These are phyloP conservation scores for Tapera naevia DNA, from an alignment of 2,797 vertebrate species.

Conservation along the genomic window DNA sequence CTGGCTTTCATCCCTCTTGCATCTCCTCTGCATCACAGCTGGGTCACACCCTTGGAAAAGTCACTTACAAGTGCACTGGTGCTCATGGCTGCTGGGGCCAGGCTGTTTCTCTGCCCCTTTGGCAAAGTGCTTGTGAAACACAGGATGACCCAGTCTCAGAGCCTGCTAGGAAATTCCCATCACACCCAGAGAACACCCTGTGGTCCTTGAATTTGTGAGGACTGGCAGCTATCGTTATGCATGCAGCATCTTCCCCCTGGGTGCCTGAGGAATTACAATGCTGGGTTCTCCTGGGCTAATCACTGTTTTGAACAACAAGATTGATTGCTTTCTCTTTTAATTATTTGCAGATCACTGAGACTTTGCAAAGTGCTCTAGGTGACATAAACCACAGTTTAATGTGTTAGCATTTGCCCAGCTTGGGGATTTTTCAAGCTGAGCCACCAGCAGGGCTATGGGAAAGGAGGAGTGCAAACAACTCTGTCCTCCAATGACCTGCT, in stretches of 20 bases:
- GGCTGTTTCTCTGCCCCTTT: background rate
- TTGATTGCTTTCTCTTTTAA: slow-evolving; percentile 49
- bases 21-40: accelerated
- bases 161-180: background rate
- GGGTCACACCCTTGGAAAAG: background rate
- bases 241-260: background rate
- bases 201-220: slow-evolving; percentile 6
- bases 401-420: background rate
- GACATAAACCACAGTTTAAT: background rate
- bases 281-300: slow-evolving; percentile 20
- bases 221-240: background rate
- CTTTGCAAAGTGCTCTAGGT: slow-evolving; percentile 21
- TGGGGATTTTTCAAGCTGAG: background rate
- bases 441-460: slow-evolving; percentile 34
- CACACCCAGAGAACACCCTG: background rate
- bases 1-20: background rate
- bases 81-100: background rate
- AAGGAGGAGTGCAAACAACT: background rate
- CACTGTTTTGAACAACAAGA: slow-evolving; percentile 21
- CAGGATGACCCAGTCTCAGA: background rate
- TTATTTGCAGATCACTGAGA: slow-evolving; percentile 42
- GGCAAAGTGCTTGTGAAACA: background rate
- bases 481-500: slow-evolving; percentile 2
- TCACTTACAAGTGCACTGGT: accelerated
- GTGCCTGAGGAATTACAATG: background rate